Conservation (phyloP, 2,113 vertebrate genomes). For the Oreocharis arfaki region DNA sequence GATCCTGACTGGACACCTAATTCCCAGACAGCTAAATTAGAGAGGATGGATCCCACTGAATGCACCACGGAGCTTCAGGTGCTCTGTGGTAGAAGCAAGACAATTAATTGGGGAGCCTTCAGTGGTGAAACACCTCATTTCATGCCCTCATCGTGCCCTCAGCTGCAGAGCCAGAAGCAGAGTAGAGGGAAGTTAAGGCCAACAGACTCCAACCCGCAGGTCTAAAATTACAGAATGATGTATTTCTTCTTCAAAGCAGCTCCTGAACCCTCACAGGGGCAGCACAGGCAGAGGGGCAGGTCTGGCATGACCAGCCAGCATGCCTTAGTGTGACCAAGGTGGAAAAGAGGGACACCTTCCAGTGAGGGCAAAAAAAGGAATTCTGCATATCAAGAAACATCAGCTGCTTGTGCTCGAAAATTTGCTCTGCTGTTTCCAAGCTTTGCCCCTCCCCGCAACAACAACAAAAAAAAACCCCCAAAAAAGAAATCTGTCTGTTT, state of each 20-base stretch:
- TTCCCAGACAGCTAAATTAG: neutral
- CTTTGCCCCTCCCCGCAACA: no score
- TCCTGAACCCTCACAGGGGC: neutral
- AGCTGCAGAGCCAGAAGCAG: neutral
- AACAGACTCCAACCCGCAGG: neutral
- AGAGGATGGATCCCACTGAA: neutral
- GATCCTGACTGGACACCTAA: neutral
- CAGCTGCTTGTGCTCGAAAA: neutral
- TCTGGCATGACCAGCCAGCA: fast-evolving
- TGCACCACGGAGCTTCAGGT: neutral
- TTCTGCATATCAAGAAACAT: neutral
- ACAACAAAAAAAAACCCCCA: neutral
- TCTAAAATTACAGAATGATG: neutral
- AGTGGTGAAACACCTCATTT: neutral
- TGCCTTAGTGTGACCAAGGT: neutral
- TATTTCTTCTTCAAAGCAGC: neutral
- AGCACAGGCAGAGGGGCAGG: neutral
- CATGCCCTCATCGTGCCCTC: neutral
- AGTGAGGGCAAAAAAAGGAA: neutral
- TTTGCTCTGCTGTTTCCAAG: neutral
- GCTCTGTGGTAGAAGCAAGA: neutral
- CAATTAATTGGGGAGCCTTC: neutral
- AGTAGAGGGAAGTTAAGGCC: neutral
- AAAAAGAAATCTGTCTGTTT: neutral
- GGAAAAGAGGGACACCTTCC: neutral